A percentile compares a stretch with the other conserved stretches of the same genome.
Evolutionary conservation across 2,888 invertebrate genomes (phyloP).

Genomic region (Parnassius smintheus): DNA sequence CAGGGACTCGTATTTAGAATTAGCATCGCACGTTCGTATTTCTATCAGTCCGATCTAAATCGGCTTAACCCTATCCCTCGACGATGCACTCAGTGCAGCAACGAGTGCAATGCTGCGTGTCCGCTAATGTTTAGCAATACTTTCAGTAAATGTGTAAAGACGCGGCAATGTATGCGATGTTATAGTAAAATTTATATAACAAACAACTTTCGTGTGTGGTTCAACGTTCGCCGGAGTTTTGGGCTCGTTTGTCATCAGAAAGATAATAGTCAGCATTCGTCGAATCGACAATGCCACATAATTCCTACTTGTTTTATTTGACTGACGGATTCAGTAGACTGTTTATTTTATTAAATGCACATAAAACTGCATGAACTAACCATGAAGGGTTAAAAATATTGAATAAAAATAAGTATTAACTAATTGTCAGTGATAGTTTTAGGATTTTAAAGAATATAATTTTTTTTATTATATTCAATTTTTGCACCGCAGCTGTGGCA

Average conservation of each 20-base stretch:
- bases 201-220: conserved; percentile 28
- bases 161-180: conserved; percentile 46
- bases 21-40: conserved; percentile 55
- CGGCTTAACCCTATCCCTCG: conserved; percentile 62
- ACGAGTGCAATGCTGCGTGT: conserved; percentile 29
- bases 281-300: conserved; percentile 65
- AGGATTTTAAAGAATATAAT: too few relatives aligned
- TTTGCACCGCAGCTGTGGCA: too few relatives aligned
- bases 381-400: too few relatives aligned
- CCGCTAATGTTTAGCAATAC: conserved; percentile 25
- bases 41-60: conserved; percentile 70
- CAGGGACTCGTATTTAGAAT: conserved; percentile 64
- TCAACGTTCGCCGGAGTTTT: conserved; percentile 53
- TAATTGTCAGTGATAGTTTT: too few relatives aligned
- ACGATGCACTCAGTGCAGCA: conserved; percentile 37
- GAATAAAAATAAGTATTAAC: too few relatives aligned
- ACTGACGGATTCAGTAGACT: conserved; percentile 30
- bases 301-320: conserved; percentile 50
- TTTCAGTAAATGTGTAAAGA: conserved; percentile 19
- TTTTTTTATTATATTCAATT: too few relatives aligned
- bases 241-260: conserved; percentile 66
- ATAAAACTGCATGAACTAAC: too few relatives aligned
- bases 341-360: too few relatives aligned
- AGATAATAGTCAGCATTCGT: conserved; percentile 63
- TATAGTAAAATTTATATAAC: conserved; percentile 30